Conservation (phyloP, 2,888 invertebrate genomes). For the Lithosia quadra region DNA sequence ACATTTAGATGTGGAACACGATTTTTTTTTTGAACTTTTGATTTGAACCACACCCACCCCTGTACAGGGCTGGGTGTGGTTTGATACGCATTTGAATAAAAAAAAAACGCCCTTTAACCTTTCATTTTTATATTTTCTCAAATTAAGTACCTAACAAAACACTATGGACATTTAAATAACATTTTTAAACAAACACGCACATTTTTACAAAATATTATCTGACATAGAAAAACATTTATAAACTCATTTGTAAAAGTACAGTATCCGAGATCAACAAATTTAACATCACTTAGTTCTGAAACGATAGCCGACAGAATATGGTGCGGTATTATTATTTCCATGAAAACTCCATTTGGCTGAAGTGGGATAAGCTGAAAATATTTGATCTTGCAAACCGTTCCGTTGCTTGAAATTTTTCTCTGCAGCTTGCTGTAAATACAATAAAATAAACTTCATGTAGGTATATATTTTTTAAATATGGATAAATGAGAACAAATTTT, state of each 20-base stretch:
- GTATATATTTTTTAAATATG: neutral
- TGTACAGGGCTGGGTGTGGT: too few species aligned
- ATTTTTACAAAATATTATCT: constrained; percentile 11
- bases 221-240: constrained; percentile 1
- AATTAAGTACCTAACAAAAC: constrained; percentile 5
- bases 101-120: neutral
- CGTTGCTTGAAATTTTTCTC: constrained; percentile 52
- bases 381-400: constrained; percentile 80
- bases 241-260: neutral
- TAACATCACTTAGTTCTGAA: constrained; percentile 18
- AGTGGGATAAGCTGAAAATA: constrained; percentile 68
- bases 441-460: neutral
- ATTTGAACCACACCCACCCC: too few species aligned
- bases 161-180: neutral
- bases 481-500: neutral
- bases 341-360: constrained; percentile 79
- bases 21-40: too few species aligned
- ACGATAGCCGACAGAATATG: constrained; percentile 42
- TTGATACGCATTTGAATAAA: too few species aligned
- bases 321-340: constrained; percentile 52
- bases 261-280: neutral
- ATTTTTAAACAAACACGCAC: constrained; percentile 2
- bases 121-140: constrained; percentile 3
- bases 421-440: constrained; percentile 17
- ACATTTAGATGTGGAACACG: too few species aligned